Conservation (phyloP, 2,113 vertebrate genomes). For the Atlantisia rogersi region DNA sequence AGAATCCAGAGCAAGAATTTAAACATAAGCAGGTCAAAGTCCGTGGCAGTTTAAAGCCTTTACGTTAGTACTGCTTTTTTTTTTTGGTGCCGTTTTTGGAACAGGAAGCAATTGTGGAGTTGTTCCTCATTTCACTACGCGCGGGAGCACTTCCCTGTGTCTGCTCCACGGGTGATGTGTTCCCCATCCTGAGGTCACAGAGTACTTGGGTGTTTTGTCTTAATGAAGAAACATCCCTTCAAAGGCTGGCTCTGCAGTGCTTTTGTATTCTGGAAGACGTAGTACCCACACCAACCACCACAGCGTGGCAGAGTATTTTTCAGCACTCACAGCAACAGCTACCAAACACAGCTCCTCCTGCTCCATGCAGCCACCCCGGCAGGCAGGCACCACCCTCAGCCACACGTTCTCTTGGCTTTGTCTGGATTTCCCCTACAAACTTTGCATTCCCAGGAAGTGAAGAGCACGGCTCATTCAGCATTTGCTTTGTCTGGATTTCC, state of each 20-base stretch:
- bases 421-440: conserved; percentile 22
- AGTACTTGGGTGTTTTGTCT: background rate
- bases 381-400: background rate
- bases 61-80: background rate
- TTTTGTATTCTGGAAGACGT: background rate
- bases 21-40: background rate
- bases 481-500: conserved; percentile 17
- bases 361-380: background rate
- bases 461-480: conserved; percentile 10
- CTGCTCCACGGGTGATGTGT: background rate
- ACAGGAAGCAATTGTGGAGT: background rate
- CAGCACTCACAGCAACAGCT: conserved; percentile 15
- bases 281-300: background rate
- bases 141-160: background rate
- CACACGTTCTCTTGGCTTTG: background rate
- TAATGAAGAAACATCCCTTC: background rate
- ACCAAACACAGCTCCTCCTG: background rate
- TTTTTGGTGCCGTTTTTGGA: background rate
- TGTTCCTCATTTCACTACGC: background rate
- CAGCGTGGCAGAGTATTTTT: background rate
- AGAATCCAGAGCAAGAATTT: background rate
- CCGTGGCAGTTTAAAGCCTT: background rate
- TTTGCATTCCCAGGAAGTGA: background rate
- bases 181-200: background rate
- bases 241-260: background rate